Percentiles rank a stretch among this genome's conserved stretches.
Evolutionary conservation across 2,888 invertebrate genomes (phyloP).

Genomic region (Plebejus melissa): DNA sequence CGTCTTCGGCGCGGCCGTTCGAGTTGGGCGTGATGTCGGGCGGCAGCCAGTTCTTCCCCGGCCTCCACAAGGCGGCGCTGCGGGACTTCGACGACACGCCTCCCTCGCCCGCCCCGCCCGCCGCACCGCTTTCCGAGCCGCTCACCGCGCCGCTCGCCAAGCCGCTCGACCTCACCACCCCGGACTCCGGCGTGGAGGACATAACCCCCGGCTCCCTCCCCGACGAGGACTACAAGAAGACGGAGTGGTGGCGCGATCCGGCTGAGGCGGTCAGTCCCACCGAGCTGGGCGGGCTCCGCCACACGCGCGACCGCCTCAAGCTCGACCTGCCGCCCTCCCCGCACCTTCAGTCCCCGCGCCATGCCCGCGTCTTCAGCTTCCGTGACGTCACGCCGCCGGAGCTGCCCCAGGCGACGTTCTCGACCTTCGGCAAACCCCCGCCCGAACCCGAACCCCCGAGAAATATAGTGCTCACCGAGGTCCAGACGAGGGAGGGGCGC

Average conservation of each 20-base stretch:
- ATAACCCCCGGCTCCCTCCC: slow-evolving; percentile 73
- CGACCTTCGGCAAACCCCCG: slow-evolving; percentile 76
- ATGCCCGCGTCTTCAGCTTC: slow-evolving; percentile 67
- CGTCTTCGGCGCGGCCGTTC: slow-evolving; percentile 86
- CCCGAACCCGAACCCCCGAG: slow-evolving; percentile 48
- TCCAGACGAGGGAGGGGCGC: slow-evolving; percentile 51
- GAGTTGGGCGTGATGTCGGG: slow-evolving; percentile 77
- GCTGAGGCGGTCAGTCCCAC: slow-evolving; percentile 69
- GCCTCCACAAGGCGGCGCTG: slow-evolving; percentile 64
- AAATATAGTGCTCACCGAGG: slow-evolving; percentile 53
- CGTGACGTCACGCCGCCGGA: slow-evolving; percentile 59
- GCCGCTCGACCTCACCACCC: slow-evolving; percentile 75
- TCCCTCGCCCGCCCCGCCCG: slow-evolving; percentile 40
- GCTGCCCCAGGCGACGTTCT: slow-evolving; percentile 64
- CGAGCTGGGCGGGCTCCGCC: slow-evolving; percentile 83
- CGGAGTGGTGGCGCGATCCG: slow-evolving; percentile 52
- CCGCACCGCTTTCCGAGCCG: slow-evolving; percentile 60
- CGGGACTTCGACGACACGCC: slow-evolving; percentile 50
- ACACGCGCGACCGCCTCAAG: slow-evolving; percentile 84
- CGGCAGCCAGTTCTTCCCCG: slow-evolving; percentile 86
- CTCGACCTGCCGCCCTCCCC: slow-evolving; percentile 83
- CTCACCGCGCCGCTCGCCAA: slow-evolving; percentile 43
- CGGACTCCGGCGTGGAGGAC: slow-evolving; percentile 82
- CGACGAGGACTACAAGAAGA: slow-evolving; percentile 59
- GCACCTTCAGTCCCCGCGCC: slow-evolving; percentile 62